Base-by-base conservation (phyloP, 2,113 vertebrate genomes). In the Pleuronectes platessa region DNA sequence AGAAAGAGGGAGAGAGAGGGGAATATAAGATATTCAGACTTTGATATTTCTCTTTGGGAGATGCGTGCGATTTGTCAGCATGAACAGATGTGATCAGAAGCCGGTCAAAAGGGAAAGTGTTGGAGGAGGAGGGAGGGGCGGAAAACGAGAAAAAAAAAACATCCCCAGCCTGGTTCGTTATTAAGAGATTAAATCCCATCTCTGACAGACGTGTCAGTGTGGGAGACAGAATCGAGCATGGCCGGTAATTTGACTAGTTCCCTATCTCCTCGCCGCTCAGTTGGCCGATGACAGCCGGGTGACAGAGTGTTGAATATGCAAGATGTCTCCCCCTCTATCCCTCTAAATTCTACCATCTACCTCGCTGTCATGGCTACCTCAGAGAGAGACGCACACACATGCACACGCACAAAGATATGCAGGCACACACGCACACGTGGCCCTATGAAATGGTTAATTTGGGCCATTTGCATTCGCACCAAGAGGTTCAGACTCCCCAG, bases 211-310 rank as follows among this genome's bases (percentile, higher is more conserved):
- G 88, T 94, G 92, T 95, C 94, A 93, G 91, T 24, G 87, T 61
- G 68, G 60, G 78, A 94, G 92, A 93, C 90, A 86, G 92, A 94
- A 91, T 93, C 90, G 81, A 88, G 86, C 86, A 90, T 42, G 45
- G 81, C 84, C 84, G 94, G 86, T 95, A 94, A 96, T 96, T 96
- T 94, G 93, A 92, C 91, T 94, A 93, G 88, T 94, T 91, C 94
- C 81, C 78, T 84, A 86, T 91, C 88, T 92, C 93, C 95, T 94
- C 86, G 78, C 21, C 66, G 68, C 92, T 94, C 93, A 88, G 88
- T 91, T 87, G 85, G 58, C 90, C 82, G 87, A 85, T 96, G 95
- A 94, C 92, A 94, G 88, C 84, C 71, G 27, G 61, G 83, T 81
- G 88, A 92, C 86, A 85, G 86, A 83, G 81, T 71, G 84, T 87